Percentiles rank a stretch among this genome's conserved stretches.
Conservation (phyloP, 2,113 vertebrate genomes). For the Dromiciops gliroides region DNA sequence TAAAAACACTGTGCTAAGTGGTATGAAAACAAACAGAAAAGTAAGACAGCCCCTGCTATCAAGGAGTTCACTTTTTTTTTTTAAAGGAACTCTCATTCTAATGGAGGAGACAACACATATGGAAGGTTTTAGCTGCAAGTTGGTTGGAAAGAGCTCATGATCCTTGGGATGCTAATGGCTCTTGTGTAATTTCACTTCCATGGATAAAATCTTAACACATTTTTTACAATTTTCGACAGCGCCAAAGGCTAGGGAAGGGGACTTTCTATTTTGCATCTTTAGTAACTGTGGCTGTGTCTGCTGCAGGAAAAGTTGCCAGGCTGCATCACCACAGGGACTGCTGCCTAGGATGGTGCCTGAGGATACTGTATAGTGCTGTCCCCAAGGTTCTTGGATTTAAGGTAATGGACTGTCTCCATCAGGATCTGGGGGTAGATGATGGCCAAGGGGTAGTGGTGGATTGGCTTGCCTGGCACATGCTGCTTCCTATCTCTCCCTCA, state of each 20-base stretch:
- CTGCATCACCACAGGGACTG: background rate
- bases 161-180: background rate
- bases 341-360: background rate
- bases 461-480: background rate
- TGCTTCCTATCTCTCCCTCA: background rate
- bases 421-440: background rate
- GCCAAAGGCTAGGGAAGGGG: background rate
- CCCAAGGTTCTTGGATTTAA: background rate
- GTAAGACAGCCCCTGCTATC: background rate
- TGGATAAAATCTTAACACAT: background rate
- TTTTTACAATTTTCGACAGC: background rate
- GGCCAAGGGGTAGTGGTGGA: background rate
- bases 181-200: background rate
- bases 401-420: background rate
- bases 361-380: background rate
- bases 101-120: background rate
- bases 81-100: no score
- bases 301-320: background rate
- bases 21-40: background rate
- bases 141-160: background rate
- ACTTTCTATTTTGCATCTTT: background rate
- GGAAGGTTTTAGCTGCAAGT: background rate
- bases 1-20: background rate
- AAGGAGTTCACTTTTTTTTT: no score
- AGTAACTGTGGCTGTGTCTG: background rate